Conservation (phyloP, 2,888 invertebrate species). For the Zeuzera pyrina region DNA sequence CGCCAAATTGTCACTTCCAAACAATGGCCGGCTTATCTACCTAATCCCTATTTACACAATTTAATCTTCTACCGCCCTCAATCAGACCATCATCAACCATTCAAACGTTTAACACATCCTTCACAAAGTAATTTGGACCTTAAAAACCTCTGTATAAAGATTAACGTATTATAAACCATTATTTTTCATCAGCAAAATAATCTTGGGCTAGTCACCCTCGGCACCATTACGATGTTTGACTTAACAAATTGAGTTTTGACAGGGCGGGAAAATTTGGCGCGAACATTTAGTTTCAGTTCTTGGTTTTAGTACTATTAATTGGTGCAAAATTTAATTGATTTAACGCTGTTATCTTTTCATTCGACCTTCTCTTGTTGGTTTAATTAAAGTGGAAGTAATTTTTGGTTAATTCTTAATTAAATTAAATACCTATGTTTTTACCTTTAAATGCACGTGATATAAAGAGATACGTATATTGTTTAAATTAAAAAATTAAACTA, state of each 20-base stretch:
- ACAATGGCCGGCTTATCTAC: slow-evolving; percentile 61
- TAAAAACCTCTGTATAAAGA: slow-evolving; percentile 33
- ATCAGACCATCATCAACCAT: slow-evolving; percentile 24
- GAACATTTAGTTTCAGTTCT: slow-evolving; percentile 43
- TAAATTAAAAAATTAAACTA: too few relatives aligned
- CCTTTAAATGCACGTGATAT: too few relatives aligned
- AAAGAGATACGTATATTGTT: too few relatives aligned
- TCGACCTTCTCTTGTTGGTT: slow-evolving; percentile 4
- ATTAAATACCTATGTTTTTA: not conserved
- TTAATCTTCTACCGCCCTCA: slow-evolving; percentile 48
- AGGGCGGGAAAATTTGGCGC: slow-evolving; percentile 52
- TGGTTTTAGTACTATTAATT: slow-evolving; percentile 35
- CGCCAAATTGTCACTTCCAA: slow-evolving; percentile 55
- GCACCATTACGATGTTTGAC: slow-evolving; percentile 58
- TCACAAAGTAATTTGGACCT: slow-evolving; percentile 39
- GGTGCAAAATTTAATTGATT: slow-evolving; percentile 35
- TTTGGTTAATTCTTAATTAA: not conserved
- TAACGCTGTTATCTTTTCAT: slow-evolving; percentile 37
- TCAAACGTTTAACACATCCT: slow-evolving; percentile 16
- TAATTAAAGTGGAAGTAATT: not conserved
- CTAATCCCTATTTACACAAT: slow-evolving; percentile 71
- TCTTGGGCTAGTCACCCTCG: slow-evolving; percentile 33
- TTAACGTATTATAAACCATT: slow-evolving; percentile 23
- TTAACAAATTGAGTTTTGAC: slow-evolving; percentile 72
- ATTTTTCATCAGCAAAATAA: slow-evolving; percentile 18